Evolutionary conservation across 1,140 invertebrate genomes (phyloP).

Genomic region (Pteromalus puparum): DNA sequence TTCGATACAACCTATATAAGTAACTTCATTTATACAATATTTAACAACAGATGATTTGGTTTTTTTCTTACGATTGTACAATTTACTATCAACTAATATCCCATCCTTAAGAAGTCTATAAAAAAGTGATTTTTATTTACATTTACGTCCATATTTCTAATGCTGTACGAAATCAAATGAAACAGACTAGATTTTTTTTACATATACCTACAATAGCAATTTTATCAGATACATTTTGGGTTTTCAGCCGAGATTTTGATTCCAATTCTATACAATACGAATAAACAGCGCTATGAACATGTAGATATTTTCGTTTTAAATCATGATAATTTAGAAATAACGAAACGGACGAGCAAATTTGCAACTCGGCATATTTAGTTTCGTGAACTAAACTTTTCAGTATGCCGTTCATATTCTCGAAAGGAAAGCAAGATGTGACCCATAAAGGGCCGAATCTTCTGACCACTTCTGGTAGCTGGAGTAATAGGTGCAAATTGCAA

Average conservation of each 20-base stretch:
- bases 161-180: not conserved
- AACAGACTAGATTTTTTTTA: not conserved
- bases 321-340: not conserved
- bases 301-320: constrained; percentile 21
- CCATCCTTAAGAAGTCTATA: too few species aligned
- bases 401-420: constrained; percentile 52
- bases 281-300: not conserved
- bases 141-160: not conserved
- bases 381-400: constrained; percentile 40
- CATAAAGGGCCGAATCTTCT: constrained; percentile 49
- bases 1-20: not conserved
- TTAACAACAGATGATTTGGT: constrained; percentile 22
- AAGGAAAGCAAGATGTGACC: constrained; percentile 49
- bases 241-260: not conserved
- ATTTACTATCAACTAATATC: too few species aligned
- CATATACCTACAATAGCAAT: not conserved
- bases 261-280: not conserved
- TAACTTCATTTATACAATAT: not conserved
- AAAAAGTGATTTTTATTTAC: not conserved
- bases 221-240: not conserved
- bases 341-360: too few species aligned
- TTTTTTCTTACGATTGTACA: not conserved
- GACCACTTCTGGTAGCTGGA: too few species aligned
- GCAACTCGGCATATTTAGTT: not conserved
- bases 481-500: constrained; percentile 47